phyloP scores from a whole-genome alignment of 37 sponge, comb jelly and placozoan genomes.

The Axinella damicornis region DNA sequence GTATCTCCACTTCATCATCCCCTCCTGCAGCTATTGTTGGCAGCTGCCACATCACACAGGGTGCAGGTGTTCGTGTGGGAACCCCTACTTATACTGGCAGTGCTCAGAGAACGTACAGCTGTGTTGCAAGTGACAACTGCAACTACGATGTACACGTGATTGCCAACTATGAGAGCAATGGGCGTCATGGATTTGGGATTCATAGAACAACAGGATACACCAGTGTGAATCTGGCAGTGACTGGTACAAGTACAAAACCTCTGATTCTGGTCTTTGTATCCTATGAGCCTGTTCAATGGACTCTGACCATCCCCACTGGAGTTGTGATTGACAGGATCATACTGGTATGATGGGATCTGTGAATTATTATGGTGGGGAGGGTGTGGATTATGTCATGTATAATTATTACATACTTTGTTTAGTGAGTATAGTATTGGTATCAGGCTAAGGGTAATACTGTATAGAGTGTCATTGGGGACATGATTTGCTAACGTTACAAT shows the following conservation, averaged over 20 bases:
- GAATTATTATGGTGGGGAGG: not conserved
- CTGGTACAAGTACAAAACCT: not conserved
- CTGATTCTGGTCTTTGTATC: constrained; percentile 24
- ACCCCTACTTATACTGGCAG: not conserved
- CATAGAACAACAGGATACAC: not conserved
- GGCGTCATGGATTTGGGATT: not conserved
- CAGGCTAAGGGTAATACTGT: too few species aligned
- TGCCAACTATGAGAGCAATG: constrained; percentile 10
- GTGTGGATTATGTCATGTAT: not conserved
- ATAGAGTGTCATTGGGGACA: too few species aligned
- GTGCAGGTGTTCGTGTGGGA: not conserved
- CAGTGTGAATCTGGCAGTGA: not conserved
- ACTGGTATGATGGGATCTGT: not conserved
- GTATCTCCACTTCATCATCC: not conserved
- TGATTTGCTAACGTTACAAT: too few species aligned
- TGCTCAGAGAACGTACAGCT: constrained; percentile 4
- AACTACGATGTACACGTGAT: constrained; percentile 26
- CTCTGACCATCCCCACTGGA: constrained; percentile 12
- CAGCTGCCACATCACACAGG: not conserved
- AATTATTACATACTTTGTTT: too few species aligned
- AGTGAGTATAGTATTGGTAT: too few species aligned
- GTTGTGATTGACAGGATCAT: constrained; percentile 20
- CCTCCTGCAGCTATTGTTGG: not conserved
- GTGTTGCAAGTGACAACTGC: constrained; percentile 8
- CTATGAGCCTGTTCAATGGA: constrained; percentile 19